Evolutionary conservation across 2,888 invertebrate genomes (phyloP), one percentile per base, ranked within the genome.

Genomic region (Aleiodes alternator): DNA sequence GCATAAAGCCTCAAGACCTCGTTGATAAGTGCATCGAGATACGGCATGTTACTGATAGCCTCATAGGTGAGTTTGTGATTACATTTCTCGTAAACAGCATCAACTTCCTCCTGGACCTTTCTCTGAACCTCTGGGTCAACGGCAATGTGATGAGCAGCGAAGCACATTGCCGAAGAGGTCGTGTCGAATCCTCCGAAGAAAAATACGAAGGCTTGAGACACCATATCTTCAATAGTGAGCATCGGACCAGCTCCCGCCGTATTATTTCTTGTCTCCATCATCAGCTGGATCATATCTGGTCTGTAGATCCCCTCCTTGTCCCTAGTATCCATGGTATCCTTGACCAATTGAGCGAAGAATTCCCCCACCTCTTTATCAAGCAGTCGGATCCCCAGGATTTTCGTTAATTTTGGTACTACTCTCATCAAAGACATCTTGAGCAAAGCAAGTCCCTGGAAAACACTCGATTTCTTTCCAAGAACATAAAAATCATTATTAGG

Each of bases 201-300:
- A 76, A 88, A 88, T 0, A 84, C 16, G 9, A 87, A 84, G 0
- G 91, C 91, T 83, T 92, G 92, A 0, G 91, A 90, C 0, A 89
- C 81, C 11, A 92, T 84, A 23, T 92, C 91, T 0, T 86, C 84
- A 14, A 84, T 70, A 0, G 79, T 80, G 1, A 87, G 43, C 9
- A 8, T 43, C 3, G 43, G 57, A 4, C 81, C 66, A 4, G 73
- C 74, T 0, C 78, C 80, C 0, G 73, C 76, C 4, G 75, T 71
- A 8, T 80, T 82, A 0, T 72, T 84, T 48, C 82, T 79, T 0
- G 86, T 85, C 69, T 92, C 91, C 90, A 92, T 89, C 69, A 93
- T 84, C 14, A 92, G 79, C 73, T 93, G 92, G 8, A 93, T 90
- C 92, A 93, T 92, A 78, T 93, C 93, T 0, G 91, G 91, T 71